Conservation (phyloP, 2,888 invertebrate species). For the Nyleta sp. region DNA sequence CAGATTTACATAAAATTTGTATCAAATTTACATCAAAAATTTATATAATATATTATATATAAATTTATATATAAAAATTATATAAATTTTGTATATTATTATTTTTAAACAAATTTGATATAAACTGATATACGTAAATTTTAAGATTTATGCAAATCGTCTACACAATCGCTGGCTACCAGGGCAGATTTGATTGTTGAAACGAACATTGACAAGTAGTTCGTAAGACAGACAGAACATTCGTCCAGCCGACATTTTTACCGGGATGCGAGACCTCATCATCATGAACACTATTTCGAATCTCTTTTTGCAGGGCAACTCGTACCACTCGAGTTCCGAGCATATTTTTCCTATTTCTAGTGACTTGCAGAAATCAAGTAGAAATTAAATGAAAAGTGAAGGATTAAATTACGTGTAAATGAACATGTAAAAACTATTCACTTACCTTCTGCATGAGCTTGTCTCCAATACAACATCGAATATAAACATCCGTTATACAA, state of each 20-base stretch:
- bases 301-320: neutral
- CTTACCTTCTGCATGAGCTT: neutral
- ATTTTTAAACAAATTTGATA: too few species aligned
- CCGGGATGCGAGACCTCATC: neutral
- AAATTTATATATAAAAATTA: too few species aligned
- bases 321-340: conserved; percentile 3
- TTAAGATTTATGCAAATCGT: too few species aligned
- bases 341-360: neutral
- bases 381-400: conserved; percentile 7
- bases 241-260: neutral
- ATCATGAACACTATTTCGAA: conserved; percentile 1
- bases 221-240: conserved; percentile 1
- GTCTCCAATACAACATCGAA: neutral
- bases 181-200: too few species aligned
- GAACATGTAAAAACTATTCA: neutral
- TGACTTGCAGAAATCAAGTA: too few species aligned
- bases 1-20: too few species aligned
- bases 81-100: too few species aligned
- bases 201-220: conserved; percentile 4
- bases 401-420: neutral
- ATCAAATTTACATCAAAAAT: too few species aligned
- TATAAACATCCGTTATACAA: neutral
- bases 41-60: too few species aligned
- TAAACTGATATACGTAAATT: too few species aligned
- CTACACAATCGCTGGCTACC: too few species aligned